phyloP scores from a whole-genome alignment of 2,113 vertebrate species.

The Festucalex cinctus region DNA sequence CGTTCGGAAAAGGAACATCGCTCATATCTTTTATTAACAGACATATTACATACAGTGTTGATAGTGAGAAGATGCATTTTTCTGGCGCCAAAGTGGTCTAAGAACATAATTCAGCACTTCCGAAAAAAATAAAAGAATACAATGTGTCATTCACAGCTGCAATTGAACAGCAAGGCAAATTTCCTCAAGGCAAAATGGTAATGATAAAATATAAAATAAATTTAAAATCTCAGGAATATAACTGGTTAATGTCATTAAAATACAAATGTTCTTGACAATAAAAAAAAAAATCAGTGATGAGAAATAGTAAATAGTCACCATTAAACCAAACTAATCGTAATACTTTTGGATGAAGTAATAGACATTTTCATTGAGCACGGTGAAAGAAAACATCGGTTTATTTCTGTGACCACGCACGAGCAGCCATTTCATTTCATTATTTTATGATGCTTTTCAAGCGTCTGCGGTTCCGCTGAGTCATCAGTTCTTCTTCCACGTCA shows the following conservation, averaged over 20 bases:
- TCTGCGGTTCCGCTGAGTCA: constrained; percentile 48
- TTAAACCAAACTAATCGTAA: background rate
- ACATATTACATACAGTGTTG: no score
- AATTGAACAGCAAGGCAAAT: background rate
- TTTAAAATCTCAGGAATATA: background rate
- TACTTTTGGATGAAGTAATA: background rate
- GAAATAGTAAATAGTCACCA: background rate
- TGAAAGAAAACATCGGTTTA: background rate
- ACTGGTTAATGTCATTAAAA: background rate
- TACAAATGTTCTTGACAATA: background rate
- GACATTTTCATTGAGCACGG: background rate
- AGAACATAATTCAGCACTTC: no score
- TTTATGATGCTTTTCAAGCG: constrained; percentile 40
- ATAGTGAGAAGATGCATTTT: no score
- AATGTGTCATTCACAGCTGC: no score
- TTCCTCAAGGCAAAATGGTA: background rate
- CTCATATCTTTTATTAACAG: no score
- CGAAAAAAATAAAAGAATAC: no score
- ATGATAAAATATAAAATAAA: background rate
- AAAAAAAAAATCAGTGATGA: no score
- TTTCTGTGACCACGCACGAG: background rate
- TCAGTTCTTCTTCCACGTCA: constrained; percentile 42
- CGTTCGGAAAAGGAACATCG: no score
- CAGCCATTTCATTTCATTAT: constrained; percentile 17
- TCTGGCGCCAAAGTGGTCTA: no score